Evolutionary conservation across 1,140 invertebrate genomes (phyloP).

Genomic region (Protaetia brevitarsis): DNA sequence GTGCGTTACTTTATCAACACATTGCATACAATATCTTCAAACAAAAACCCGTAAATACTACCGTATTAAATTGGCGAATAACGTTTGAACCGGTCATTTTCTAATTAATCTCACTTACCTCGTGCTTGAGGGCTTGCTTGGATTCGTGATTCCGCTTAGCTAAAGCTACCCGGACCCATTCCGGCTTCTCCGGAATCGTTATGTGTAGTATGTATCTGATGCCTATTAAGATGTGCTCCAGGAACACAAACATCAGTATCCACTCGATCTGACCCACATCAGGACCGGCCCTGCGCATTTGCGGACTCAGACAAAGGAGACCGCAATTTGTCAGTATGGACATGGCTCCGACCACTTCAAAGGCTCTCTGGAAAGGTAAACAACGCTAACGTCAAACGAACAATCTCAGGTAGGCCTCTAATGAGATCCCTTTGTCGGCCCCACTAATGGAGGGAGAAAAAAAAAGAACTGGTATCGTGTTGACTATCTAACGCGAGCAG

Average conservation of each 20-base stretch:
- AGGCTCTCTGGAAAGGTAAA: conserved; percentile 50
- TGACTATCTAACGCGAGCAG: neutral
- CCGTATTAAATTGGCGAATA: too few relatives aligned
- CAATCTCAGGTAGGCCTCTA: conserved; percentile 1
- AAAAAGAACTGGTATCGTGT: neutral
- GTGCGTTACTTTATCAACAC: too few relatives aligned
- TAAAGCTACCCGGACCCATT: conserved; percentile 65
- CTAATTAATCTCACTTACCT: conserved; percentile 40
- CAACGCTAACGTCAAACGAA: conserved; percentile 45
- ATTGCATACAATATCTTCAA: too few relatives aligned
- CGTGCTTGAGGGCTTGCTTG: conserved; percentile 60
- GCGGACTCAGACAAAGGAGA: conserved; percentile 70
- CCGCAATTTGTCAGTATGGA: conserved; percentile 81
- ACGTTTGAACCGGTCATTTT: neutral
- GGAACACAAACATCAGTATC: conserved; percentile 64
- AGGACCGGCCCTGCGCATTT: conserved; percentile 57
- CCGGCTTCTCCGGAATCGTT: conserved; percentile 73
- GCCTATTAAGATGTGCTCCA: conserved; percentile 73
- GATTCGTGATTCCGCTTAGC: conserved; percentile 59
- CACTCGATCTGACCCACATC: conserved; percentile 54
- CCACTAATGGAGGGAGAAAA: neutral
- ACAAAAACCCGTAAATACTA: too few relatives aligned
- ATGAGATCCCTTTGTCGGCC: conserved; percentile 5
- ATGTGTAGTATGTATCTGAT: conserved; percentile 67
- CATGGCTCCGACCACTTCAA: conserved; percentile 72